Evolutionary conservation across 2,888 invertebrate species (phyloP), one percentile per base, ranked within the genome.

Genomic region (Mythimna vitellina): DNA sequence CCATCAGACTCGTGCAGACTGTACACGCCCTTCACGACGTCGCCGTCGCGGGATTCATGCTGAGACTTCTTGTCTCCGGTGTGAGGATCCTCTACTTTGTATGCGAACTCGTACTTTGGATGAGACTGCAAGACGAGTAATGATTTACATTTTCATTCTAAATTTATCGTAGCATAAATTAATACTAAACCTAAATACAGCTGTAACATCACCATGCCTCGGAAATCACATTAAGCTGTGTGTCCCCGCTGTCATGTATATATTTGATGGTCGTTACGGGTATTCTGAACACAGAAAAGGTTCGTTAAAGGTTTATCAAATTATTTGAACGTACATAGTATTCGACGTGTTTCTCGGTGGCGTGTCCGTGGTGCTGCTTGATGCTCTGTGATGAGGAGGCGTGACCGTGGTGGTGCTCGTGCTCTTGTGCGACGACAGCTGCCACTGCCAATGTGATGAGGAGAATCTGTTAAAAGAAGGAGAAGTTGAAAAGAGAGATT

Each of bases 1-100:
- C 96, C 95, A 71, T 93, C 93, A 57, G 96, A 91, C 80, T 83
- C 67, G 81, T 95, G 93, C 63, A 96, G 89, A 65, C 93, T 93
- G 89, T 97, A 97, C 84, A 95, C 67, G 57, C 97, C 97, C 87
- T 96, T 95, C 71, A 97, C 97, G 56, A 92, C 93, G 84, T 97
- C 94, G 6, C 96, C 97, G 90, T 96, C 94, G 70, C 94, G 92
- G 76, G 91, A 87, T 89, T 96, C 96, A 51, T 92, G 89, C 85
- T 95, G 95, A 73, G 86, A 88, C 85, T 95, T 95, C 82, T 89
- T 84, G 89, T 96, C 96, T 22, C 93, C 93, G 63, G 95, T 96
- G 87, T 95, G 94, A 14, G 92, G 92, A 85, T 96, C 96, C 83
- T 90, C 85, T 32, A 96, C 95, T 78, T 94, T 93, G 87, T 96